Base-by-base conservation (phyloP, 2,113 vertebrate genomes). In the Corythoichthys intestinalis region DNA sequence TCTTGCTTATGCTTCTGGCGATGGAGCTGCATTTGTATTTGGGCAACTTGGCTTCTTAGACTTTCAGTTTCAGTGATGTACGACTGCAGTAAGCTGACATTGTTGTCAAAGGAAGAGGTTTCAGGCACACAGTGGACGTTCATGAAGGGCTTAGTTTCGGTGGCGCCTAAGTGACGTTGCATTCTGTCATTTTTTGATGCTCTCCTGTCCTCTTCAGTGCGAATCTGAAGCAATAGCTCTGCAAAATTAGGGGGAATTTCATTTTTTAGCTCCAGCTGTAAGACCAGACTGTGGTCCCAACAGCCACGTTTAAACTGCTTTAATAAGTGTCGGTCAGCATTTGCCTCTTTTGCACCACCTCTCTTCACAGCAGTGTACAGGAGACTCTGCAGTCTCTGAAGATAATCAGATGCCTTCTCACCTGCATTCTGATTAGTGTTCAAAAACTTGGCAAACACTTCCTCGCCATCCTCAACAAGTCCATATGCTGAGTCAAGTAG, bases 21-120 rank as follows among this genome's bases (percentile, higher is more conserved):
- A 1, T 0, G 0, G 5, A 69, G 17, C n/a, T 69, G 3, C 15
- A 69, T 15, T 7, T 69, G 44, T n/a, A 69, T 9, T 14, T 69
- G 39, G 0, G 2, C 57, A 8, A 12, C 57, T 49, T 61, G 46
- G 4, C 39, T 60, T n/a, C 48, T 50, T 41, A 69, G 20, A 6
- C 67, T 61, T 38, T 69, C 34, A 49, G 56, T 69, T 49, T 60
- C 4, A 49, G 46, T 47, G 44, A 68, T 68, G 14, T 38, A 59
- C 35, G 66, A 20, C 54, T 68, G 44, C 6, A 68, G 35, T 37
- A 59, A 15, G 8, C 44, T 48, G 1, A 13, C 9, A 48, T 6
- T 59, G 10, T 14, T 0, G 37, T 59, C 34, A 48, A 6, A 7
- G 28, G 10, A 5, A 48, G 66, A 35, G 4, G n/a, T 47, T 2